A percentile compares a stretch with the other conserved stretches of the same genome.
phyloP scores from a whole-genome alignment of 2,797 vertebrate genomes.

The Triplophysa yarkandensis region DNA sequence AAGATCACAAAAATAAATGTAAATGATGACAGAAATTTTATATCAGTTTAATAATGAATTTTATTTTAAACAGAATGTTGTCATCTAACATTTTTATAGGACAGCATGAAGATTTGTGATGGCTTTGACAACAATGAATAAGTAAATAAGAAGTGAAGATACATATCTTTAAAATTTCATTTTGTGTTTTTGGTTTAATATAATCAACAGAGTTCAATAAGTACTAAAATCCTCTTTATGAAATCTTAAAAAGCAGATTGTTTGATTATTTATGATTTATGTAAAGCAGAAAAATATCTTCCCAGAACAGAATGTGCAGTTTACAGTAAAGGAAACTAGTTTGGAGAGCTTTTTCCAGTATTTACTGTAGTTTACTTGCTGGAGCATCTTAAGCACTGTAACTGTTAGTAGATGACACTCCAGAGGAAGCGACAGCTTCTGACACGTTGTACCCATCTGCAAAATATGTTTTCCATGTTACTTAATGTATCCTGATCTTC shows the following conservation, averaged over 20 bases:
- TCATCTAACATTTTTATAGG: too few relatives aligned
- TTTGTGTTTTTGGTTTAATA: neutral
- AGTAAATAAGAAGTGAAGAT: too few relatives aligned
- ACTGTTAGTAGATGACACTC: neutral
- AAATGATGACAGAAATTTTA: too few relatives aligned
- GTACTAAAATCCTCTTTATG: too few relatives aligned
- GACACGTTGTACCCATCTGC: conserved; percentile 30
- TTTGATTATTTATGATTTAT: too few relatives aligned
- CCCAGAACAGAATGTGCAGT: neutral
- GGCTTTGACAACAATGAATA: too few relatives aligned
- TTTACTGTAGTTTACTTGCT: neutral
- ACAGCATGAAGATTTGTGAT: too few relatives aligned
- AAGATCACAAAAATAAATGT: too few relatives aligned
- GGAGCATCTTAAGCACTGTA: neutral
- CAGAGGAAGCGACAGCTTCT: neutral
- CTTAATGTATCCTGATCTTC: neutral
- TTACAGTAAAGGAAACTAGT: neutral
- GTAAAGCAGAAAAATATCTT: neutral
- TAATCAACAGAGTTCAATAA: neutral
- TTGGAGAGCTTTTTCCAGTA: neutral
- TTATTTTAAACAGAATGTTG: too few relatives aligned
- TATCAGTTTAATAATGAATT: too few relatives aligned
- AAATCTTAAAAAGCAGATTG: too few relatives aligned
- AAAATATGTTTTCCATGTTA: conserved; percentile 17
- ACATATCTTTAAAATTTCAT: neutral